Percentiles rank a stretch among this genome's conserved stretches.
These are phyloP conservation scores for Oikopleura dioica DNA, from an alignment of 23 tunicate species.

Conservation along the genomic window DNA sequence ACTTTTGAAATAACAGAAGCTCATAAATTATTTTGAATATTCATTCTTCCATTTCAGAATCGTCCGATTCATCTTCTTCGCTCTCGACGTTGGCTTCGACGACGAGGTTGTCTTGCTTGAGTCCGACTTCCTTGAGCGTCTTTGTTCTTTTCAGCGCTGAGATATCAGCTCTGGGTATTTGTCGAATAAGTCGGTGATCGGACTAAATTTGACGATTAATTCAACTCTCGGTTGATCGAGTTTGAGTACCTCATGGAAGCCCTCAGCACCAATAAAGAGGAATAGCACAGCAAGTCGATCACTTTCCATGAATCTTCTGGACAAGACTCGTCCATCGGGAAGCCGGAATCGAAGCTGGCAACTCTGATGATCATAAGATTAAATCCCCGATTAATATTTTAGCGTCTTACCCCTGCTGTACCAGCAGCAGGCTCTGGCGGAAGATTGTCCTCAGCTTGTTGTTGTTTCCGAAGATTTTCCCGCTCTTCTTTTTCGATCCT, in stretches of 20 bases:
- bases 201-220: neutral
- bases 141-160: neutral
- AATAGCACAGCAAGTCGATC: slow-evolving; percentile 15
- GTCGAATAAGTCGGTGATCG: neutral
- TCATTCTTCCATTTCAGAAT: slow-evolving; percentile 3
- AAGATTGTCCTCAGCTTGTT: slow-evolving; percentile 16
- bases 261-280: neutral
- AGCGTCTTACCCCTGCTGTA: too few relatives aligned
- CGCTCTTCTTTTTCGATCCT: slow-evolving; percentile 14
- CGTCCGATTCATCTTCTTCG: neutral
- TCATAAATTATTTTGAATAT: too few relatives aligned
- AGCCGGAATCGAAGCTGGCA: slow-evolving; percentile 53
- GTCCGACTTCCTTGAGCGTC: neutral
- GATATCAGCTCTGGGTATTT: neutral
- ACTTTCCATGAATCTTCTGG: slow-evolving; percentile 31
- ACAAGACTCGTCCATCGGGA: slow-evolving; percentile 37
- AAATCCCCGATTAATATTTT: too few relatives aligned
- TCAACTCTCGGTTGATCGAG: neutral
- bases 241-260: neutral
- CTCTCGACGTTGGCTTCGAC: neutral
- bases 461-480: slow-evolving; percentile 14
- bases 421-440: slow-evolving; percentile 52
- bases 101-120: slow-evolving; percentile 4
- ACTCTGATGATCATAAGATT: slow-evolving; percentile 13
- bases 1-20: too few relatives aligned